phyloP scores from a whole-genome alignment of 2,113 vertebrate species.

The Nyctereutes procyonoides region DNA sequence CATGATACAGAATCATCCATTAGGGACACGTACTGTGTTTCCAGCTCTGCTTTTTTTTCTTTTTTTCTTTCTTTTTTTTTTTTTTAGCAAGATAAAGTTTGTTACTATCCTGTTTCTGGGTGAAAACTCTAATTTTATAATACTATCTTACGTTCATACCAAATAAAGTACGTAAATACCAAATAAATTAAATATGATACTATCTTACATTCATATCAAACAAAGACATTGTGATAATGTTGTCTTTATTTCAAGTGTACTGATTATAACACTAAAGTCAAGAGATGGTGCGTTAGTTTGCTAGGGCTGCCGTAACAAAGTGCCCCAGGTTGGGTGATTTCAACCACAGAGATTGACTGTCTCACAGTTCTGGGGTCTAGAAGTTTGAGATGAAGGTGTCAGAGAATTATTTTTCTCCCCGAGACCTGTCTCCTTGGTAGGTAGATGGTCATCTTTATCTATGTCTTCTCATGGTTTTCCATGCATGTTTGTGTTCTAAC shows the following conservation, averaged over 20 bases:
- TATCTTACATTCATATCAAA: neutral
- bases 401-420: neutral
- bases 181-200: conserved; percentile 41
- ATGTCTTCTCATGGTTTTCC: neutral
- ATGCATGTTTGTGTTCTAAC: neutral
- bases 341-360: neutral
- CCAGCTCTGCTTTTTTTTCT: conserved; percentile 44
- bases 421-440: neutral
- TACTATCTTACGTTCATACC: neutral
- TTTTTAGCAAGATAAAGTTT: conserved; percentile 73
- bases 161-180: neutral
- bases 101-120: conserved; percentile 55
- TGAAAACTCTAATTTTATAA: conserved; percentile 66
- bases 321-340: neutral
- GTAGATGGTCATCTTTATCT: neutral
- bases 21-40: conserved; percentile 60
- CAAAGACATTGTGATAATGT: neutral
- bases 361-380: neutral
- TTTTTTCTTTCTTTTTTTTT: conserved; percentile 42
- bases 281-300: neutral
- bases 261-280: neutral
- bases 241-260: neutral
- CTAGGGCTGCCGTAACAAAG: neutral
- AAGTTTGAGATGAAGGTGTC: neutral
- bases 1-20: conserved; percentile 48